Base-by-base conservation (phyloP, 2,113 vertebrate genomes). In the Numida meleagris region DNA sequence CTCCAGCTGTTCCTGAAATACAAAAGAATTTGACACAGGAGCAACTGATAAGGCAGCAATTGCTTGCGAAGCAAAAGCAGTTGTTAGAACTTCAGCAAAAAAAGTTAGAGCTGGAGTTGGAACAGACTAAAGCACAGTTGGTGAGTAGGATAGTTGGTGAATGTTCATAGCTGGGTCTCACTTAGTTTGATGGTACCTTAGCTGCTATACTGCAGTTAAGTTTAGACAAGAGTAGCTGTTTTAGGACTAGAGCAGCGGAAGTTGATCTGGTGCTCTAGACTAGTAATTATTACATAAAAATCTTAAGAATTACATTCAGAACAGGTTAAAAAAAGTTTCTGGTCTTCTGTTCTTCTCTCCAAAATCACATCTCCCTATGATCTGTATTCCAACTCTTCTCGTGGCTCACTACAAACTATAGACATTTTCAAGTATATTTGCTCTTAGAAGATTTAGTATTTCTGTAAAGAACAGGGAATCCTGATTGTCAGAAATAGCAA, bases 81-180 rank as follows among this genome's bases (percentile, higher is more conserved):
- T 98, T 99, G 73, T 97, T 99, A 97, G 99, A 99, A 97, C 99
- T 99, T 78, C 99, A 99, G 96, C 99, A 99, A 97, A 99, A 99
- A 97, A 99, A 99, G 94, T 98, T 99, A 78, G 99, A 99, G 88
- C 98, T 99, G 97, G 99, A 99, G 97, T 98, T 99, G 97, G 99
- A 99, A 95, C 99, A 99, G 97, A 99, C 99, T 86, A 99, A 99
- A 97, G 99, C 99, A 55, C 99, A 99, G 95, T 96, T 99, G 99
- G 99, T 99, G 96, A 98, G 99, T 97, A 92, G 75, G 81, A 73
- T 63, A 95, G 82, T 80, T 75, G 57, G 57, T 84, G 33, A 55
- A 27, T 57, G 84, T 53, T 7, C 3, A 4, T 61, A 62, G 43
- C 20, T 82, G 57, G 12, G 48, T 59, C 63, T 92, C 20, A 1